Evolutionary conservation across 2,888 invertebrate genomes (phyloP).

Genomic region (Dynastes maya): DNA sequence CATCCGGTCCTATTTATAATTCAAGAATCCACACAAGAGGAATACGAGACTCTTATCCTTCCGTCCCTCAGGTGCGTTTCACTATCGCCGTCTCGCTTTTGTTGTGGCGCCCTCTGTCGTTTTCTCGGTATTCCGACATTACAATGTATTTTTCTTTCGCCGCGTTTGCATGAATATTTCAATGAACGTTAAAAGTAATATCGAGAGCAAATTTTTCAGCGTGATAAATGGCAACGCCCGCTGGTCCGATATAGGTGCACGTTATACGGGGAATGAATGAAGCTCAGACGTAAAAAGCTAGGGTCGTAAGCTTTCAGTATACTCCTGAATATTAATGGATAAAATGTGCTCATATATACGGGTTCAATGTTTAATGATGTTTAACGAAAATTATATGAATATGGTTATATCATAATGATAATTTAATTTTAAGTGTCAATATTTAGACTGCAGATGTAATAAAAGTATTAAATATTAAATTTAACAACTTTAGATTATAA

Average conservation of each 20-base stretch:
- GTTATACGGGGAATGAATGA: too few species aligned
- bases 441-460: too few species aligned
- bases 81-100: neutral
- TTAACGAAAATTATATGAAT: too few species aligned
- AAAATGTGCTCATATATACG: too few species aligned
- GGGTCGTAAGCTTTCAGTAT: too few species aligned
- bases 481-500: too few species aligned
- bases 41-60: conserved; percentile 86
- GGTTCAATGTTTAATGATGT: too few species aligned
- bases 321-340: too few species aligned
- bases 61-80: conserved; percentile 85
- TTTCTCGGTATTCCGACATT: neutral
- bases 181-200: conserved; percentile 9
- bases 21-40: conserved; percentile 83
- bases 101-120: neutral
- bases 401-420: too few species aligned
- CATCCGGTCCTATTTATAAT: conserved; percentile 89
- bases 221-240: neutral
- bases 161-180: conserved; percentile 21
- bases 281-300: too few species aligned
- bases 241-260: neutral
- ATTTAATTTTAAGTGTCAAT: too few species aligned
- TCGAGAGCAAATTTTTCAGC: conserved; percentile 23
- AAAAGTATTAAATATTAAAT: too few species aligned
- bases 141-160: conserved; percentile 20